A percentile compares a stretch with the other conserved stretches of the same genome.
phyloP scores from a whole-genome alignment of 92 coral and sea anemone genomes.

The Micromussa lordhowensis region DNA sequence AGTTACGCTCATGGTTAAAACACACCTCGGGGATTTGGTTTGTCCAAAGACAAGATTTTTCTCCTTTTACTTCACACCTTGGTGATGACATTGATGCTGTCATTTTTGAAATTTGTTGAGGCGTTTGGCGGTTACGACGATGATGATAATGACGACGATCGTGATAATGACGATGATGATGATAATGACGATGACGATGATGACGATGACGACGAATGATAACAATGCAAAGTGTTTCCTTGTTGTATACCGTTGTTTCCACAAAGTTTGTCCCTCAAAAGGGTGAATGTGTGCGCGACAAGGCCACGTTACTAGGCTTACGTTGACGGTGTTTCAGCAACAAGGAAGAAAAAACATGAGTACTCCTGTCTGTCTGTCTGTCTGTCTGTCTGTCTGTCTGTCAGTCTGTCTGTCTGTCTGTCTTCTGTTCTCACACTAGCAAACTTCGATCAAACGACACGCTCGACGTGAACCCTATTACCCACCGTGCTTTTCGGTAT shows the following conservation, averaged over 20 bases:
- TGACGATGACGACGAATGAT: neutral
- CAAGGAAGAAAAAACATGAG: too few relatives aligned
- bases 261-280: too few relatives aligned
- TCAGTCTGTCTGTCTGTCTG: too few relatives aligned
- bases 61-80: neutral
- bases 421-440: too few relatives aligned
- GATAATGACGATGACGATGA: neutral
- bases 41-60: neutral
- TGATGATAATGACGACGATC: neutral
- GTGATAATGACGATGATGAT: constrained; percentile 5
- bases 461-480: too few relatives aligned
- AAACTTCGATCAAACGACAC: too few relatives aligned
- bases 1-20: neutral
- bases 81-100: constrained; percentile 1
- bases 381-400: too few relatives aligned
- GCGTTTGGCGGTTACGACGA: neutral
- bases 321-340: too few relatives aligned
- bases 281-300: too few relatives aligned
- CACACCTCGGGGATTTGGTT: neutral
- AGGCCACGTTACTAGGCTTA: too few relatives aligned
- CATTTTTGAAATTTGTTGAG: neutral
- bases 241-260: neutral
- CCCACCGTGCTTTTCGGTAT: too few relatives aligned
- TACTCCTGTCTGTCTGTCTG: too few relatives aligned
- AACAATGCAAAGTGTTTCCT: neutral